phyloP scores from a whole-genome alignment of 2,797 vertebrate species.

The Pipistrellus pipistrellus region DNA sequence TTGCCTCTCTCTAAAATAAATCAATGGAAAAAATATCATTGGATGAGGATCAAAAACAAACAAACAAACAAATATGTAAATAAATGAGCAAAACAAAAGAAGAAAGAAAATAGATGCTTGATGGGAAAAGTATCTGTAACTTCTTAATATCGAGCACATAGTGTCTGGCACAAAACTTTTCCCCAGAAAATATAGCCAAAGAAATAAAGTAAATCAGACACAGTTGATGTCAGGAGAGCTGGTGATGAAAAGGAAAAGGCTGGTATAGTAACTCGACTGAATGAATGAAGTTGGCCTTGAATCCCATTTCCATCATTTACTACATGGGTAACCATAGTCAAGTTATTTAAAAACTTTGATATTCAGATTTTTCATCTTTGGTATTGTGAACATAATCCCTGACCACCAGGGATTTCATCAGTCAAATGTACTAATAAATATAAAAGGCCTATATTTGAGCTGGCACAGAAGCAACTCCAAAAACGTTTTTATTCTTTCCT shows the following conservation, averaged over 20 bases:
- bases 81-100: background rate
- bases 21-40: too few species aligned
- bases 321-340: background rate
- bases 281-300: constrained; percentile 15
- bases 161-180: constrained; percentile 33
- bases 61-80: too few species aligned
- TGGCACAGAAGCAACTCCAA: background rate
- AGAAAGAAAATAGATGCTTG: background rate
- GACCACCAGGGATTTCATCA: constrained; percentile 23
- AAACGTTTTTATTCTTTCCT: background rate
- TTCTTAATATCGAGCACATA: background rate
- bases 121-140: background rate
- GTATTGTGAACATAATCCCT: background rate
- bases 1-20: too few species aligned
- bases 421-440: background rate
- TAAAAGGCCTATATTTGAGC: background rate
- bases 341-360: background rate
- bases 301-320: background rate
- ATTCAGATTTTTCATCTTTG: background rate
- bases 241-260: background rate
- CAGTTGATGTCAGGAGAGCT: background rate
- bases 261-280: background rate
- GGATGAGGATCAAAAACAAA: too few species aligned
- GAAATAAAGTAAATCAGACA: background rate
- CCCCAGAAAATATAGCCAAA: background rate